Evolutionary conservation across 2,113 vertebrate genomes (phyloP).

Genomic region (Tragelaphus buxtoni): DNA sequence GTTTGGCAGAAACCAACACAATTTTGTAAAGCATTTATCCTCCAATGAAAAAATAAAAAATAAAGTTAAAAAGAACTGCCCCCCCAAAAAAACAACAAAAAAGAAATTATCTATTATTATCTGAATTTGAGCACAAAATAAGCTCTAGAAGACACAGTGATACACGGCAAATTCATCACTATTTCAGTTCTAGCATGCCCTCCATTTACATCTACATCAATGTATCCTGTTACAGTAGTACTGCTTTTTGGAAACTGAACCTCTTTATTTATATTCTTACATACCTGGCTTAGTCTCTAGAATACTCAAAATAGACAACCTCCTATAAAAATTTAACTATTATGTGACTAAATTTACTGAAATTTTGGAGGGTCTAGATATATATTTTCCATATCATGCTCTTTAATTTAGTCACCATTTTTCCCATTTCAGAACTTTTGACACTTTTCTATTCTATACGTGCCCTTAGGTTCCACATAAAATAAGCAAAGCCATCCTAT

Average conservation of each 20-base stretch:
- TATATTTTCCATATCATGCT: neutral
- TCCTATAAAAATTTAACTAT: neutral
- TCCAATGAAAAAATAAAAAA: neutral
- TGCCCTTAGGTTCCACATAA: neutral
- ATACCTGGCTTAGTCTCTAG: neutral
- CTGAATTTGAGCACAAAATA: no score
- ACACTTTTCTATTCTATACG: neutral
- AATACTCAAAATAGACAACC: neutral
- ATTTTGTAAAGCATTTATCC: neutral
- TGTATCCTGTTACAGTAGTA: no score
- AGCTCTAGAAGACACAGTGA: no score
- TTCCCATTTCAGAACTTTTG: neutral
- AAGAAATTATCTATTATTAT: no score
- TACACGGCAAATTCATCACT: no score
- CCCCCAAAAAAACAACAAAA: rapidly evolving
- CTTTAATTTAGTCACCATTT: neutral
- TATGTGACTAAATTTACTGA: neutral
- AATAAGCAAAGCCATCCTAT: neutral
- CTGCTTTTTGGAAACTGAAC: neutral
- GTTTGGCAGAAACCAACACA: neutral
- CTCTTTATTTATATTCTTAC: neutral
- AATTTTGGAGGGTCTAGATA: neutral
- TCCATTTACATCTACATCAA: no score
- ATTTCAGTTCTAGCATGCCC: no score
- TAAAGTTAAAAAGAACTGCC: neutral